Evolutionary conservation across 2,113 vertebrate species (phyloP).

Genomic region (Syngnathoides biaculeatus): DNA sequence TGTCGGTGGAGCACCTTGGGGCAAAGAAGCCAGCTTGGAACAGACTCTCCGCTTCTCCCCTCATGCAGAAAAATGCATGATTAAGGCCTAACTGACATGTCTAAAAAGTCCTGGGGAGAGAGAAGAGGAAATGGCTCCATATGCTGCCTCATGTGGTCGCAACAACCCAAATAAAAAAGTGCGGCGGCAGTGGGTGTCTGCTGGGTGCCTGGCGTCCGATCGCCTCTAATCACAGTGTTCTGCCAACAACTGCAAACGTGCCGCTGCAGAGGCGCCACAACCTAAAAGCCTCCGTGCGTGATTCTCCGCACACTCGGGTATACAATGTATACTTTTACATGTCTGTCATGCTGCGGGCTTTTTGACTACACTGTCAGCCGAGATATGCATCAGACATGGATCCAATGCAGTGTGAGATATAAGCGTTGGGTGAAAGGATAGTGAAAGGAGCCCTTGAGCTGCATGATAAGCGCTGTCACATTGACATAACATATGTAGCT

Average conservation of each 20-base stretch:
- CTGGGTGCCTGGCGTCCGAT: conserved; percentile 33
- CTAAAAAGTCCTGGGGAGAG: conserved; percentile 55
- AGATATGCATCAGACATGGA: conserved; percentile 68
- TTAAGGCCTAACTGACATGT: conserved; percentile 64
- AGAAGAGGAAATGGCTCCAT: conserved; percentile 56
- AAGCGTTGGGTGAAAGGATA: conserved; percentile 57
- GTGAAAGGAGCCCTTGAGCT: conserved; percentile 63
- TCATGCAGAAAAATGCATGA: conserved; percentile 68
- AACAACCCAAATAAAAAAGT: conserved; percentile 34
- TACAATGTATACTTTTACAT: conserved; percentile 59
- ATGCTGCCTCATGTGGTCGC: conserved; percentile 58
- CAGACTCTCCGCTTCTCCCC: conserved; percentile 49
- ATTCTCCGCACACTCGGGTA: conserved; percentile 20
- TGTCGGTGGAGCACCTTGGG: conserved; percentile 44
- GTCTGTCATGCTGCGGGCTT: conserved; percentile 56
- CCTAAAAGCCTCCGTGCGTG: conserved; percentile 17
- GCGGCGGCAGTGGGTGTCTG: conserved; percentile 38
- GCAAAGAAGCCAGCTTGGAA: conserved; percentile 52
- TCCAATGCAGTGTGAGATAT: conserved; percentile 60
- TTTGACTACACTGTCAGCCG: conserved; percentile 56
- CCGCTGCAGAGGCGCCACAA: conserved; percentile 15
- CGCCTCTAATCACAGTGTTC: conserved; percentile 37
- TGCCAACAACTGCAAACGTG: conserved; percentile 32
- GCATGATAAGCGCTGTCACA: conserved; percentile 68
- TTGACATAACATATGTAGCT: conserved; percentile 66